Evolutionary conservation across 1,140 invertebrate species (phyloP), one percentile per base, ranked within the genome.

Genomic region (Zaprionus tsacasi): DNA sequence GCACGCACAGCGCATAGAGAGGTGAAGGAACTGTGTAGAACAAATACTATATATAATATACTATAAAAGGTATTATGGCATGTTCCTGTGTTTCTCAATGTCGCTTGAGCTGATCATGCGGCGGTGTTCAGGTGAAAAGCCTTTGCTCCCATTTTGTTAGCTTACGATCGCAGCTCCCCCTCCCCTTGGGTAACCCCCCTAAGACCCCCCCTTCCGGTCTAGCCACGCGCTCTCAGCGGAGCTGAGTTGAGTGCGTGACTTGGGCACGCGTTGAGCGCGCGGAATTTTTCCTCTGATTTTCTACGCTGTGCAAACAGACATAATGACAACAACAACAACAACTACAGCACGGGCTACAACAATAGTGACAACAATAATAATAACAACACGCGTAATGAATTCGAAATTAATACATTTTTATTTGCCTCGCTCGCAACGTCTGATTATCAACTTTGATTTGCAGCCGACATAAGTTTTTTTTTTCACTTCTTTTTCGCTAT

Each of bases 351-450:
- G 27, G 40, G 48, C 13, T 33, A 59, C 68, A 66, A 59, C 30
- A 58, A 33, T 12, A 36, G 38, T 11, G n/a, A 33, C 7, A 15
- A 65, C 38, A 71, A 66, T 27, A 71, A 60, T 57, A 71, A 71
- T 58, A 76, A 67, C 69, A 72, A 76, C 74, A 76, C 69, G 50
- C 57, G 74, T 83, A 78, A 83, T 85, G 74, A 85, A 80, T 70
- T 52, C 59, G 63, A 70, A 80, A 83, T 83, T 82, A 80, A 83
- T 83, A 82, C 79, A 82, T 82, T 83, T 77, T 69, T 61, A 78
- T 79, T 48, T 55, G 67, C 68, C 50, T 43, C 60, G 54, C 40
- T 43, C n/a, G 40, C 40, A n/a, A 6, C 40, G 40, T 30, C 27
- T 79, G 74, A 76, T 76, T 72, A 76, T 76, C 61, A 72, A 76